Percentiles rank a stretch among this genome's conserved stretches.
Evolutionary conservation across 2,888 invertebrate genomes (phyloP).

Genomic region (Alviniconcha strummeri): DNA sequence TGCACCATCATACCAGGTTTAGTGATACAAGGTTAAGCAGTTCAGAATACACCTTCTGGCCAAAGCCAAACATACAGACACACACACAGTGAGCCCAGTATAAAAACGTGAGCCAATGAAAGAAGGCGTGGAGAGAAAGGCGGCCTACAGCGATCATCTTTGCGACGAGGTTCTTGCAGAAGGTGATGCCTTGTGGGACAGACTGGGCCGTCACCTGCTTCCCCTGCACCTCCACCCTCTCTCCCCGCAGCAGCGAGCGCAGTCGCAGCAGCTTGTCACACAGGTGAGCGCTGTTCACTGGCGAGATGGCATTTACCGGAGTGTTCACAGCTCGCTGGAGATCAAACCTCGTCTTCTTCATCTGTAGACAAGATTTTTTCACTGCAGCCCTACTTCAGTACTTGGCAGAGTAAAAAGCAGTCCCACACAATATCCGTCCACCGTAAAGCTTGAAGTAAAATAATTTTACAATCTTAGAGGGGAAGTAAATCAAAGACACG

Average conservation of each 20-base stretch:
- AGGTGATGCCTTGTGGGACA: conserved; percentile 84
- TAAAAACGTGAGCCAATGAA: too few species aligned
- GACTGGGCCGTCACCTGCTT: conserved; percentile 79
- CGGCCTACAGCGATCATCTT: conserved; percentile 82
- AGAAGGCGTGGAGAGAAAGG: not conserved
- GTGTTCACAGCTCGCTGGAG: conserved; percentile 87
- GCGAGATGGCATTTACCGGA: conserved; percentile 90
- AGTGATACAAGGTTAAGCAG: too few species aligned
- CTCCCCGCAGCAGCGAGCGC: conserved; percentile 82
- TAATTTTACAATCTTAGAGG: too few species aligned
- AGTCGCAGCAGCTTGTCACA: conserved; percentile 86
- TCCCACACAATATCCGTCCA: too few species aligned
- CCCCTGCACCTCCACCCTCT: conserved; percentile 79
- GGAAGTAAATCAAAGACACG: too few species aligned
- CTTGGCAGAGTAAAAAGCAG: not conserved
- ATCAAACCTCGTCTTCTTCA: conserved; percentile 87
- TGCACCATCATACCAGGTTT: too few species aligned
- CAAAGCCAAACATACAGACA: too few species aligned
- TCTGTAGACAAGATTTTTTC: conserved; percentile 47
- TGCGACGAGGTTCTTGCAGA: conserved; percentile 82
- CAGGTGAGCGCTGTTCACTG: conserved; percentile 83
- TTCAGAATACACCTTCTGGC: too few species aligned
- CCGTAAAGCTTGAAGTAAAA: too few species aligned
- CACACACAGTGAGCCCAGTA: too few species aligned
- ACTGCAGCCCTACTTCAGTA: too few species aligned